Evolutionary conservation across 2,888 invertebrate species (phyloP).

Genomic region (Clistopyga incitator): DNA sequence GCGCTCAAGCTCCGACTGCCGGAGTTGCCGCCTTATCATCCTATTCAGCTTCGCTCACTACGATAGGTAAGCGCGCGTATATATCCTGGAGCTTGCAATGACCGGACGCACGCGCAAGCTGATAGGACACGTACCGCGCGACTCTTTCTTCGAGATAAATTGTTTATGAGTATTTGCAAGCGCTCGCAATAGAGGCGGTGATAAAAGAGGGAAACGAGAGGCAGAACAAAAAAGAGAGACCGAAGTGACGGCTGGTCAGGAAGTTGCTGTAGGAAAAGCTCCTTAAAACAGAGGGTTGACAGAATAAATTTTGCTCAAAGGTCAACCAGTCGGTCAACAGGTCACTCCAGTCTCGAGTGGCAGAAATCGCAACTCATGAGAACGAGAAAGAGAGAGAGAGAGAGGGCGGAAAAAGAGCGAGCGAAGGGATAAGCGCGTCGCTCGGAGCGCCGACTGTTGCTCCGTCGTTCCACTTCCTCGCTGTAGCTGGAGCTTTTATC

Average conservation of each 20-base stretch:
- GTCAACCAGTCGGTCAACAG: conserved; percentile 37
- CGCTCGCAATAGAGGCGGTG: neutral
- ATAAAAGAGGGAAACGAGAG: neutral
- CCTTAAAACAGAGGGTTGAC: neutral
- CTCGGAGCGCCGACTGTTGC: conserved; percentile 28
- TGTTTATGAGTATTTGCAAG: conserved; percentile 5
- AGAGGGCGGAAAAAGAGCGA: neutral
- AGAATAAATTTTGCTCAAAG: conserved; percentile 2
- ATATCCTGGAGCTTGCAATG: conserved; percentile 27
- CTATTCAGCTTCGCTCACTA: conserved; percentile 14
- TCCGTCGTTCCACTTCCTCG: conserved; percentile 20
- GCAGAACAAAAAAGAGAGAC: neutral
- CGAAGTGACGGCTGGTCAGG: neutral
- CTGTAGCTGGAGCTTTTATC: conserved; percentile 30
- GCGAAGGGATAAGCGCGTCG: conserved; percentile 7
- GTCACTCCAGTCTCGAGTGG: conserved; percentile 17
- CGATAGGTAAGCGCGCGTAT: conserved; percentile 2
- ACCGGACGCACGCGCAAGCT: conserved; percentile 8
- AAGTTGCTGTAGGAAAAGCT: neutral
- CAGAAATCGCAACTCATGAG: neutral
- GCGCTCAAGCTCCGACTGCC: conserved; percentile 72
- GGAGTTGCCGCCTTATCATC: conserved; percentile 74
- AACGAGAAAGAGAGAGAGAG: neutral
- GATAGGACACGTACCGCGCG: neutral
- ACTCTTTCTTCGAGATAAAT: conserved; percentile 6